A percentile compares a stretch with the other conserved stretches of the same genome.
Conservation (phyloP, 53 echinoderm and acorn worm species). For the Crossaster papposus region DNA sequence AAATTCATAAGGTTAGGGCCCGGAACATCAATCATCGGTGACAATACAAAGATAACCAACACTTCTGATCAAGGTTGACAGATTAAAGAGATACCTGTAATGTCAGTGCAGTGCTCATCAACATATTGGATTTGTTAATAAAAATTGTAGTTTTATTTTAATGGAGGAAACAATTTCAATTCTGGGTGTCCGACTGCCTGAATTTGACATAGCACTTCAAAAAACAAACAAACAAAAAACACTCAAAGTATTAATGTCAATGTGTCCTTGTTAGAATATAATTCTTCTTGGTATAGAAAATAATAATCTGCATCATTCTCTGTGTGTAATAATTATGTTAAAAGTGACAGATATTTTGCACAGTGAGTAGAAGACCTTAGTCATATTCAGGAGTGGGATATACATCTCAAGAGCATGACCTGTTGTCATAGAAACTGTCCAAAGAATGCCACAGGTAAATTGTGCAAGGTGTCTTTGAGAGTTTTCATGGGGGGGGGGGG, state of each 20-base stretch:
- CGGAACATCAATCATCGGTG: not conserved
- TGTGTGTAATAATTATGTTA: not conserved
- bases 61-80: not conserved
- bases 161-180: too few relatives aligned
- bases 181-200: too few relatives aligned
- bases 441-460: slow-evolving; percentile 33
- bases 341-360: not conserved
- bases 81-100: too few relatives aligned
- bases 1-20: not conserved
- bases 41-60: not conserved
- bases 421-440: slow-evolving; percentile 25
- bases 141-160: too few relatives aligned
- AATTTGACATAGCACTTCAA: too few relatives aligned
- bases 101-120: too few relatives aligned
- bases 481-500: slow-evolving; percentile 2
- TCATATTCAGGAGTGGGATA: not conserved
- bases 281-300: too few relatives aligned
- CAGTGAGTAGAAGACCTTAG: not conserved
- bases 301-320: too few relatives aligned
- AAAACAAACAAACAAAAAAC: too few relatives aligned
- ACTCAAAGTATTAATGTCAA: too few relatives aligned
- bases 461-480: slow-evolving; percentile 9
- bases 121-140: too few relatives aligned
- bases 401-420: slow-evolving; percentile 39
- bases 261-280: too few relatives aligned